Conservation (phyloP, 2,797 vertebrate genomes). For the Pantherophis alleghaniensis region DNA sequence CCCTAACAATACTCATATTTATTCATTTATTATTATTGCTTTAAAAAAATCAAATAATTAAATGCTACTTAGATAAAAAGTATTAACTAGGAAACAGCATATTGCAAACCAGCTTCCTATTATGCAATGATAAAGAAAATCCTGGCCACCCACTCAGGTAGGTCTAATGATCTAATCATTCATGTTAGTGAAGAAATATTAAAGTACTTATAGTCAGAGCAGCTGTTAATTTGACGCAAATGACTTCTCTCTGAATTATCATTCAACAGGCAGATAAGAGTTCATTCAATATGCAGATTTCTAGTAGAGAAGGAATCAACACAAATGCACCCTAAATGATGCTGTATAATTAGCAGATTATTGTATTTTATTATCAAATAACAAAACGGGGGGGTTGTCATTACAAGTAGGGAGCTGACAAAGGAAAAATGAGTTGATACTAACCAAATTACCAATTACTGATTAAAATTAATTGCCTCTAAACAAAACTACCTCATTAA, state of each 20-base stretch:
- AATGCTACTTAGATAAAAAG: neutral
- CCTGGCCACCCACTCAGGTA: neutral
- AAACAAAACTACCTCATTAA: neutral
- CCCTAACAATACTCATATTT: neutral
- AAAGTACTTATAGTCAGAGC: neutral
- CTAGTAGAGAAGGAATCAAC: neutral
- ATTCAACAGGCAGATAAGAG: neutral
- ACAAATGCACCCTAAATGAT: neutral
- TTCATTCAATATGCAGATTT: neutral
- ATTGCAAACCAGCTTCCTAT: neutral
- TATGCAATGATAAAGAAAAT: neutral
- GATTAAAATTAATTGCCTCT: neutral
- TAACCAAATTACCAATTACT: neutral
- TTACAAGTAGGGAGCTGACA: neutral
- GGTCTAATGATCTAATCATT: neutral
- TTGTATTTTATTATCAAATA: neutral
- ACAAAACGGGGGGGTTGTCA: neutral
- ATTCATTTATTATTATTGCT: neutral
- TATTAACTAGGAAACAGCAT: neutral
- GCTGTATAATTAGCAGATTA: neutral
- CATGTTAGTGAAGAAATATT: neutral
- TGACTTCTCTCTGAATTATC: neutral
- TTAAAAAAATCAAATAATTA: neutral
- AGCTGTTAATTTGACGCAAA: neutral
- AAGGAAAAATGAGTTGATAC: neutral